Percentiles rank a stretch among this genome's conserved stretches.
phyloP scores from a whole-genome alignment of 2,888 invertebrate genomes.

The Pelosia muscerda region DNA sequence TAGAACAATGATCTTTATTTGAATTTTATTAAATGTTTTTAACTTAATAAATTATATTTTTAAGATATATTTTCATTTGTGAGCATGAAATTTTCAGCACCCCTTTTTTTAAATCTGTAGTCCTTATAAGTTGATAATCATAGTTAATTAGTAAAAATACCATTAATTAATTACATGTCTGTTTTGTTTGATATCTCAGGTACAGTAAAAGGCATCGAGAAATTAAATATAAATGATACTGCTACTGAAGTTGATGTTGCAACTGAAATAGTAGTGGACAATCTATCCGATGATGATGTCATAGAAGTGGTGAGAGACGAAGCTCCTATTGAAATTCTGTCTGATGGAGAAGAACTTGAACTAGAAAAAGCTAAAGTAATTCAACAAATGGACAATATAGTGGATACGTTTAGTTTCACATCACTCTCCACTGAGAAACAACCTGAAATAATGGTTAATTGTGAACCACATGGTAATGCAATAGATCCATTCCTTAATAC shows the following conservation, averaged over 20 bases:
- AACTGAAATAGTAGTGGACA: conserved; percentile 53
- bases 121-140: not conserved
- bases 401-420: conserved; percentile 51
- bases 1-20: not conserved
- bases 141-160: not conserved
- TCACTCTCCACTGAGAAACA: conserved; percentile 50
- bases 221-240: conserved; percentile 57
- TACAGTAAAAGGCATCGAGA: conserved; percentile 36
- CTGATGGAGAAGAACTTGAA: conserved; percentile 78
- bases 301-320: conserved; percentile 82
- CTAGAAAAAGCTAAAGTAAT: conserved; percentile 54
- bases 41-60: conserved; percentile 15
- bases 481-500: conserved; percentile 59
- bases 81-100: not conserved
- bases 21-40: conserved; percentile 7
- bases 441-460: conserved; percentile 41
- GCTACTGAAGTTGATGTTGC: conserved; percentile 54
- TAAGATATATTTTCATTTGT: not conserved
- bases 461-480: conserved; percentile 39
- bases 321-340: conserved; percentile 80
- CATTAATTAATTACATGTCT: not conserved
- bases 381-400: conserved; percentile 37
- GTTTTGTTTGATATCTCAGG: conserved; percentile 27
- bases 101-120: not conserved
- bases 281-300: conserved; percentile 79